Evolutionary conservation across 30 jellyfish, hydroid and myxozoan species (phyloP), one percentile per base, ranked within the genome.

Genomic region (Mastigias papua): DNA sequence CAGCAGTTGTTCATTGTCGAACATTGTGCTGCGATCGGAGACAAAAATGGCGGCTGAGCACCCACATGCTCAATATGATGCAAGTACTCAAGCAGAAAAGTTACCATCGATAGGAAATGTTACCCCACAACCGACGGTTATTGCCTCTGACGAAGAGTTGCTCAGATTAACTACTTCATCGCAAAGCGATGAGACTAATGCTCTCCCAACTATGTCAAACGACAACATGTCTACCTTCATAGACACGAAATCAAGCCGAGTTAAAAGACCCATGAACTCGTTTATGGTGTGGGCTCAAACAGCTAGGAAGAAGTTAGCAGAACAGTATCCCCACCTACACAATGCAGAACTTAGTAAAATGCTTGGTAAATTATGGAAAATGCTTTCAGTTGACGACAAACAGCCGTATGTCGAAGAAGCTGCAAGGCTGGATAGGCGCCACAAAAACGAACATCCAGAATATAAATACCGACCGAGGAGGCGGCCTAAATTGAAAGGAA

Each of bases 201-300:
- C 82, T 9, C 50, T 84, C 37, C 87, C 93, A 51, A 69, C 93
- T 54, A 67, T 84, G 91, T 62, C 93, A 32, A 87, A 67, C 71
- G 92, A 84, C 71, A 92, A 62, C 50, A 85, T 66, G 27, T 86
- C 93, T 20, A 91, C 83, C 35, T 93, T 93, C 85, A 42, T 93
- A 29, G 98, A 93, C 82, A 20, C 88, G 27, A 93, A 93, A 69
- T 80, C 91, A 34, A 93, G 98, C 66, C 97, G 98, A n/a, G 98
- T 93, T 22, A 93, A 93, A 78, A 78, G 98, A 54, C 98, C 98
- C 34, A 93, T 93, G 98, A 93, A 93, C 37, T 89, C 97, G 34
- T 93, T 93, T 68, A 93, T 93, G 98, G 98, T 93, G 30, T 93
- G 98, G 98, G 98, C 98, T 26, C 98, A 93, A 76, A 86, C 98